phyloP scores from a whole-genome alignment of 2,797 vertebrate genomes.

The Falco cherrug region DNA sequence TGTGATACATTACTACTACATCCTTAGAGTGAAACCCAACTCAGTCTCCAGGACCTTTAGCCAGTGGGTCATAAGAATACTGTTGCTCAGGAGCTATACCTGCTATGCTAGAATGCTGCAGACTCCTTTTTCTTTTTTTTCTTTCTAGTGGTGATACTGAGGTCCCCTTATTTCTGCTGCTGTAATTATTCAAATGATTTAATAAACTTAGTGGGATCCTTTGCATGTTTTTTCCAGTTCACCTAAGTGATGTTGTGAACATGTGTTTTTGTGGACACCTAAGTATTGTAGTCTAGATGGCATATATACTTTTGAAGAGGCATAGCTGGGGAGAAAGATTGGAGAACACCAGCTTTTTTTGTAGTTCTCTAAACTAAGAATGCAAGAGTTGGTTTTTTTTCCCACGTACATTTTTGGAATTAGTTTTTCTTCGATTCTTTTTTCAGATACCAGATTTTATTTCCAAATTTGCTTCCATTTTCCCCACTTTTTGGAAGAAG shows the following conservation, averaged over 20 bases:
- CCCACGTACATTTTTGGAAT: neutral
- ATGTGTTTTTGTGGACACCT: neutral
- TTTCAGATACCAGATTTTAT: neutral
- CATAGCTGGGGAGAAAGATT: neutral
- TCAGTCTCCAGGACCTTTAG: neutral
- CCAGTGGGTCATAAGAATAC: neutral
- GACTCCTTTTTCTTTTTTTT: neutral
- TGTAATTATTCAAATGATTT: neutral
- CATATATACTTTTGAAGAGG: neutral
- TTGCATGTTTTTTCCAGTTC: neutral
- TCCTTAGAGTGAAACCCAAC: neutral
- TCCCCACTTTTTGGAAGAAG: neutral
- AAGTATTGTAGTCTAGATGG: neutral
- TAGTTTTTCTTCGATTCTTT: neutral
- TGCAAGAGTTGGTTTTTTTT: neutral
- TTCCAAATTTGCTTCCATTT: neutral
- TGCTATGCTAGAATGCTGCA: neutral
- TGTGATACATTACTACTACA: neutral
- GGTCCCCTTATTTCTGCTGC: neutral
- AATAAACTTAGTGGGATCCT: neutral
- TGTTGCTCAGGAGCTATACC: neutral
- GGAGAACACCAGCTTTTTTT: neutral
- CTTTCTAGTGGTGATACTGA: neutral
- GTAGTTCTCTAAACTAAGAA: neutral
- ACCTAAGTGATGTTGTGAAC: neutral